Base-by-base conservation (phyloP, 2,113 vertebrate genomes). In the Ardeotis arabs region DNA sequence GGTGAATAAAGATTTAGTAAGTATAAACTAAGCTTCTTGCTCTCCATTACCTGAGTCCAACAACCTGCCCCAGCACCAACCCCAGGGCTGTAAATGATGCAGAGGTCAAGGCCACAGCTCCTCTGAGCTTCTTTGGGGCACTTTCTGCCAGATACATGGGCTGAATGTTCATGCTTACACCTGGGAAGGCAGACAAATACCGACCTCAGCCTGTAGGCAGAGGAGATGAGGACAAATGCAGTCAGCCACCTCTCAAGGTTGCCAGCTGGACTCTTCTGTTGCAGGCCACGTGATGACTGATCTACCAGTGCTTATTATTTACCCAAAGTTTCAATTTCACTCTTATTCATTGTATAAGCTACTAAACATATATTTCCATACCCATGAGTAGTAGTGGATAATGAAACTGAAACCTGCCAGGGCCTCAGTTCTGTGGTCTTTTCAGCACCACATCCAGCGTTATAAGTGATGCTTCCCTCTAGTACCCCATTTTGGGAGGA, bases 61-160 rank as follows among this genome's bases (percentile, higher is more conserved):
- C 98, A 69, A 99, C 97, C 94, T 99, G 99, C 33, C 99, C 99
- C 82, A 99, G 84, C 66, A 99, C 95, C 8, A 99, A 93, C 25
- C 99, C 99, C 50, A 99, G 98, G 33, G 99, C 97, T 37, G 99
- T 98, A 87, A 99, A 99, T 0, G 98, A 97, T 56, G 99, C 99
- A 13, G 98, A 99, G 12, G 98, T 98, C 96, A 99, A 89, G 41
- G 99, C 97, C 86, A 98, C 95, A 2, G 98, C 98, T 66, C 99
- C 99, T 73, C 99, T 96, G 49, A 99, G 96, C 85, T 99, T 98
- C 97, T 98, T 99, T 29, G 99, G 99, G 20, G 98, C 98, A 29
- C 99, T 99, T 95, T 99, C 99, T 37, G 99, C 99, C 95, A 99
- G 98, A 82, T 99, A 99, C 99, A 99, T 99, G 86, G 99, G 99